Base-by-base conservation (phyloP, 2,888 invertebrate species). In the Drosophila mayaguana region DNA sequence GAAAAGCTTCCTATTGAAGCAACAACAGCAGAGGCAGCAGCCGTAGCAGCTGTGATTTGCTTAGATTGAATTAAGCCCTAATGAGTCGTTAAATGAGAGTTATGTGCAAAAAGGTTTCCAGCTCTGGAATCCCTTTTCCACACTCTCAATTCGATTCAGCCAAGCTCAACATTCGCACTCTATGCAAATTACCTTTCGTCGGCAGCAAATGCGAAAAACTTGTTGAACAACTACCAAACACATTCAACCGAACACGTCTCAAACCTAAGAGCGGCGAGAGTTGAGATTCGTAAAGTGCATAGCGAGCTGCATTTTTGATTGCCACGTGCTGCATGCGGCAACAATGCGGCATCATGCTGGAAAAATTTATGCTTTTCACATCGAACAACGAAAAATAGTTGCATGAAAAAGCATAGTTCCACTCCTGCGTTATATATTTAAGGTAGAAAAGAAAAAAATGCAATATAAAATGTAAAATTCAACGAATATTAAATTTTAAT, bases 121-220 rank as follows among this genome's bases (percentile, higher is more conserved):
- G 9, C 20, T 40, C 46, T 40, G 20, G 77, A 25, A 16, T 45
- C 34, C 53, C 20, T 71, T 36, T n/a, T 16, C 3, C 38, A 20
- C 51, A 7, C 25, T 34, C 7, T 9, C 28, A 1, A 46, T 42
- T 6, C 42, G 14, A 53, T 50, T 45, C 54, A 54, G 34, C 36
- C 40, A 50, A 54, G 61, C 43, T 42, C 59, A 38, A 32, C 72
- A 28, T 71, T 46, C 43, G 18, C 18, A 25, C 43, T 32, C 32
- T 32, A 51, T 61, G 51, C 51, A n/a, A 40, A 60, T 20, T 18
- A 45, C 32, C 42, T 36, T 48, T 34, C 34, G 36, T 20, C 22
- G 55, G 28, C 55, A 32, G 63, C 67, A 85, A 88, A 86, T 88
- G 87, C 72, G 72, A 76, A 84, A 90, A 81, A 76, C 84, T 87